These are phyloP conservation scores for Brachypterus glaber DNA, from an alignment of 2,888 invertebrate genomes.

Conservation along the genomic window DNA sequence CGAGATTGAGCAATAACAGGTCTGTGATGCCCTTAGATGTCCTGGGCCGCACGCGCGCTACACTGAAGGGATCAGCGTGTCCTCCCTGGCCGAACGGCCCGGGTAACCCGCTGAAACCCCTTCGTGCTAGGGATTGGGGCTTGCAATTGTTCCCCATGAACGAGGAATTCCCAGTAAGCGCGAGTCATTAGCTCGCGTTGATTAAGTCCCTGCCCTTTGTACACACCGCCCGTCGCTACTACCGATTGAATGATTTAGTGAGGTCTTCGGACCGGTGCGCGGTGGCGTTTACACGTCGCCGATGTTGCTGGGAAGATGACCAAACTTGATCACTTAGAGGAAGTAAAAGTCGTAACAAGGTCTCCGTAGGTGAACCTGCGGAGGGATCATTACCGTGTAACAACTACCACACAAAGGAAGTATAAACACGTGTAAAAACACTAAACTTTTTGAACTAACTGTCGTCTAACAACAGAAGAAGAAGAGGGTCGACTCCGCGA, in stretches of 20 bases:
- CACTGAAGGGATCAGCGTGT: constrained; percentile 55
- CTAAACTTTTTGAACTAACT: too few species aligned
- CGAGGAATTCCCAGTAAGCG: constrained; percentile 62
- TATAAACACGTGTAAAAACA: too few species aligned
- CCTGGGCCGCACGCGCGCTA: too few species aligned
- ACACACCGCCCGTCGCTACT: constrained; percentile 64
- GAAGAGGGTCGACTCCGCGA: too few species aligned
- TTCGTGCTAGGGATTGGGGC: constrained; percentile 58
- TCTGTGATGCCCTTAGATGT: too few species aligned
- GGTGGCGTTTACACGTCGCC: constrained; percentile 31
- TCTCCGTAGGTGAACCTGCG: constrained; percentile 57
- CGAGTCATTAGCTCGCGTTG: constrained; percentile 58
- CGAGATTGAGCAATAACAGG: too few species aligned
- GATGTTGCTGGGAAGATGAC: constrained; percentile 48
- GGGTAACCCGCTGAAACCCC: constrained; percentile 59
- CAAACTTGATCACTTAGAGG: constrained; percentile 53
- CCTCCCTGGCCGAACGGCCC: constrained; percentile 51
- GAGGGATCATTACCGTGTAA: constrained; percentile 40
- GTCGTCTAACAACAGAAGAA: too few species aligned
- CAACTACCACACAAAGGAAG: constrained; percentile 4
- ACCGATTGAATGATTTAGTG: constrained; percentile 59
- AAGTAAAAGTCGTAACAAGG: constrained; percentile 57
- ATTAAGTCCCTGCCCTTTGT: constrained; percentile 63
- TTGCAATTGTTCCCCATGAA: constrained; percentile 52
- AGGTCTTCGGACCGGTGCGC: constrained; percentile 39